Conservation (phyloP, 2,888 invertebrate species). For the Belgica antarctica region DNA sequence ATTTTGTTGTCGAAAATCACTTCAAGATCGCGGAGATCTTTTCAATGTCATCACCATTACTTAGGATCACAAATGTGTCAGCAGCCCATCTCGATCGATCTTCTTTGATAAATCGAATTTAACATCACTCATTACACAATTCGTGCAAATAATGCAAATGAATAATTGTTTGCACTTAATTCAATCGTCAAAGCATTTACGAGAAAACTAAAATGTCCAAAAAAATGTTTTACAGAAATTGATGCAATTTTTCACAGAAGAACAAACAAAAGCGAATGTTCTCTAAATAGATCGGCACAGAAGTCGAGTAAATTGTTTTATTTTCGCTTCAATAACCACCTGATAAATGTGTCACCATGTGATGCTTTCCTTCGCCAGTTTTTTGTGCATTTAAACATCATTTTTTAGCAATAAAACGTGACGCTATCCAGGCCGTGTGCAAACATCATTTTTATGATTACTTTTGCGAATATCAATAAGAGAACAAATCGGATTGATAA, state of each 20-base stretch:
- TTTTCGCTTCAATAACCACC: constrained; percentile 33
- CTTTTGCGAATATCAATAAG: background rate
- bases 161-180: constrained; percentile 25
- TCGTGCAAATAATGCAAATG: background rate
- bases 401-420: constrained; percentile 31
- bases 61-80: too few species aligned
- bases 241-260: constrained; percentile 11
- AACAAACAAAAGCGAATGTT: constrained; percentile 2
- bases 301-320: constrained; percentile 32
- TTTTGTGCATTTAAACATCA: constrained; percentile 1
- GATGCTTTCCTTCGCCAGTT: constrained; percentile 6
- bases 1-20: too few species aligned
- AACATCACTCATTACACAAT: background rate
- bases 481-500: constrained; percentile 24
- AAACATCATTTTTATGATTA: background rate
- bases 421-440: background rate
- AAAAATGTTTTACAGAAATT: background rate
- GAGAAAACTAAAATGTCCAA: constrained; percentile 3
- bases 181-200: constrained; percentile 13
- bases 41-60: too few species aligned
- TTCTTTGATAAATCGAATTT: constrained; percentile 17
- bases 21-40: too few species aligned
- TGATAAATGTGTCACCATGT: constrained; percentile 16
- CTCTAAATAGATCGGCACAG: background rate
- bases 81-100: background rate